A percentile compares a stretch with the other conserved stretches of the same genome.
These are phyloP conservation scores for Styela clava DNA, from an alignment of 23 tunicate genomes.

Conservation along the genomic window DNA sequence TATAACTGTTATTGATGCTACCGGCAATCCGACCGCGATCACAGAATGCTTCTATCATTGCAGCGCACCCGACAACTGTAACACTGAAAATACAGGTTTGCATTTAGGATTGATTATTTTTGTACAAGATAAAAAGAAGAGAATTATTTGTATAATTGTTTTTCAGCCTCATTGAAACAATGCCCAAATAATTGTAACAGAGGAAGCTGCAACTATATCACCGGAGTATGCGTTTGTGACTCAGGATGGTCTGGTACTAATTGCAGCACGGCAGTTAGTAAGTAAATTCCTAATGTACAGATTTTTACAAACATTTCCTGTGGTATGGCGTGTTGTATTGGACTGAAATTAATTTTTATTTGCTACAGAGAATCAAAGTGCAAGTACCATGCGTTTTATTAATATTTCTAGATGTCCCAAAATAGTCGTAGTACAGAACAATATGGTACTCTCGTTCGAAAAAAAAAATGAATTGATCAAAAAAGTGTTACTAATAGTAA, in stretches of 20 bases:
- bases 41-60: background rate
- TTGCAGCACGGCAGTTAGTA: slow-evolving; percentile 2
- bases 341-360: background rate
- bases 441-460: too few relatives aligned
- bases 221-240: slow-evolving; percentile 26
- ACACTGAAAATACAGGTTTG: background rate
- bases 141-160: too few relatives aligned
- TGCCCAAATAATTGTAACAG: slow-evolving; percentile 16
- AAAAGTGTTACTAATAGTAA: background rate
- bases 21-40: background rate
- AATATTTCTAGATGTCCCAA: too few relatives aligned
- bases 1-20: background rate
- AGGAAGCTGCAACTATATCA: slow-evolving; percentile 27
- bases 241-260: slow-evolving; percentile 22
- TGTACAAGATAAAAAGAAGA: too few relatives aligned
- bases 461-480: too few relatives aligned
- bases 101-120: background rate
- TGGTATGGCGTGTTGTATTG: background rate
- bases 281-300: background rate
- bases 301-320: too few relatives aligned
- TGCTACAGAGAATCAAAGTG: too few relatives aligned
- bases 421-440: too few relatives aligned
- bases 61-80: background rate
- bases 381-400: too few relatives aligned
- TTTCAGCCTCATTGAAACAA: background rate